phyloP scores from a whole-genome alignment of 2,797 vertebrate species.

The Amniataba percoides region DNA sequence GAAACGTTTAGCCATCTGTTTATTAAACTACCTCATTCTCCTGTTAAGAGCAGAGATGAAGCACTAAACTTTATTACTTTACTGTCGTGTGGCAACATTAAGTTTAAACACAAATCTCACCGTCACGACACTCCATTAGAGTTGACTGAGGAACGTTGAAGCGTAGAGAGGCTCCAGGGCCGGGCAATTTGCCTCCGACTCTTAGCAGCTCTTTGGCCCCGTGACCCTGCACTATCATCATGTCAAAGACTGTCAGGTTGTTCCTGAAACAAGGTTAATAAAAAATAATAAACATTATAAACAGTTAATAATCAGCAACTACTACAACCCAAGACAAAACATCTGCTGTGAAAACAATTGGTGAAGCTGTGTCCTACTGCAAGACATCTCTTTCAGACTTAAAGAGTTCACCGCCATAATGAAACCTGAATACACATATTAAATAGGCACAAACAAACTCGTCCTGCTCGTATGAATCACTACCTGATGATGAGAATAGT shows the following conservation, averaged over 20 bases:
- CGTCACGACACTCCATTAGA: conserved; percentile 95
- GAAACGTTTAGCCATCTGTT: not conserved
- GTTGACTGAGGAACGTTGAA: conserved; percentile 99
- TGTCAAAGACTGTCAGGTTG: conserved; percentile 95
- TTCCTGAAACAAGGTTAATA: conserved; percentile 85
- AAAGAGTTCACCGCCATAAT: not conserved
- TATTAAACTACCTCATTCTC: not conserved
- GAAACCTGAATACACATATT: not conserved
- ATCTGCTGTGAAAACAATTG: not conserved
- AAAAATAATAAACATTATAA: too few relatives aligned
- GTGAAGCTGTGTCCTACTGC: not conserved
- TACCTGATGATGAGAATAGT: conserved; percentile 96
- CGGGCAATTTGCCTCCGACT: conserved; percentile 94
- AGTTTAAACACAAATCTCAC: conserved; percentile 81
- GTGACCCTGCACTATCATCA: conserved; percentile 92
- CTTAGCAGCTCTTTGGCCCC: conserved; percentile 94
- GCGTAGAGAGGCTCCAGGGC: conserved; percentile 91
- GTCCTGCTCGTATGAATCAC: not conserved
- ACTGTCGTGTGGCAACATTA: not conserved
- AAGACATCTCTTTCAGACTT: not conserved
- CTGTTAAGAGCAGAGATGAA: not conserved
- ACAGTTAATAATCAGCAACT: too few relatives aligned
- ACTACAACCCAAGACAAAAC: too few relatives aligned
- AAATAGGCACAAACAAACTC: not conserved
- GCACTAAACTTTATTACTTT: not conserved